These are phyloP conservation scores for Harpegnathos saltator DNA, from an alignment of 1,140 invertebrate species.

Conservation along the genomic window DNA sequence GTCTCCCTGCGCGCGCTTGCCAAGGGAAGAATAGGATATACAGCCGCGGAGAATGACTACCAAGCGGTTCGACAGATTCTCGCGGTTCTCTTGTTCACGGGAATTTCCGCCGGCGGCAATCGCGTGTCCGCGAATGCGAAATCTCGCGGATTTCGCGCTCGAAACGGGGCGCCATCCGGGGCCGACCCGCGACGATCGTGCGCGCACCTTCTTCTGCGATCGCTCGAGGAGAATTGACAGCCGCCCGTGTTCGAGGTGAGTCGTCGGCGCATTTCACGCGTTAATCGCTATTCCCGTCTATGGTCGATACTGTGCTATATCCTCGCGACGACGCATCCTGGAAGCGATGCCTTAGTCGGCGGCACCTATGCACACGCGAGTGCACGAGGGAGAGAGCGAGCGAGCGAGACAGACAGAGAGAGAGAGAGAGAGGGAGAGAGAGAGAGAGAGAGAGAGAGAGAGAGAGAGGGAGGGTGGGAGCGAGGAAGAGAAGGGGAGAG, in stretches of 20 bases:
- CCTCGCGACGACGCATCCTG: slow-evolving; percentile 52
- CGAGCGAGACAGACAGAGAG: slow-evolving; percentile 34
- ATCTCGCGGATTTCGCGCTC: slow-evolving; percentile 3
- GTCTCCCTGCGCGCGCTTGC: slow-evolving; percentile 71
- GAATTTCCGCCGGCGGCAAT: slow-evolving; percentile 19
- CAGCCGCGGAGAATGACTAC: slow-evolving; percentile 51
- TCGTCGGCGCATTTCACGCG: slow-evolving; percentile 36
- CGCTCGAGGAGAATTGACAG: slow-evolving; percentile 30
- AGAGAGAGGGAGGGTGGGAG: slow-evolving; percentile 37
- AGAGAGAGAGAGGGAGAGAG: not conserved
- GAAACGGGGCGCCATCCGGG: too few species aligned
- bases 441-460: slow-evolving; percentile 39
- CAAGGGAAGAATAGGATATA: slow-evolving; percentile 52
- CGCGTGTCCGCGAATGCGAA: not conserved
- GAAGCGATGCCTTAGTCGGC: slow-evolving; percentile 42
- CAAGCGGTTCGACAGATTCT: slow-evolving; percentile 58
- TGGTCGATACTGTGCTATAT: slow-evolving; percentile 38
- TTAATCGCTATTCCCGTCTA: slow-evolving; percentile 35
- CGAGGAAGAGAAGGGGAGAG: not conserved
- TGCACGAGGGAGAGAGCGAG: slow-evolving; percentile 27
- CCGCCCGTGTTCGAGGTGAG: slow-evolving; percentile 2
- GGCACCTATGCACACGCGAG: slow-evolving; percentile 15
- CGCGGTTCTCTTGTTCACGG: slow-evolving; percentile 16
- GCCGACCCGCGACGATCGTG: not conserved
- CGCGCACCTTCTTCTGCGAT: not conserved